A percentile compares a stretch with the other conserved stretches of the same genome.
These are phyloP conservation scores for Poeciliopsis turrubarensis DNA, from an alignment of 2,113 vertebrate species.

Conservation along the genomic window DNA sequence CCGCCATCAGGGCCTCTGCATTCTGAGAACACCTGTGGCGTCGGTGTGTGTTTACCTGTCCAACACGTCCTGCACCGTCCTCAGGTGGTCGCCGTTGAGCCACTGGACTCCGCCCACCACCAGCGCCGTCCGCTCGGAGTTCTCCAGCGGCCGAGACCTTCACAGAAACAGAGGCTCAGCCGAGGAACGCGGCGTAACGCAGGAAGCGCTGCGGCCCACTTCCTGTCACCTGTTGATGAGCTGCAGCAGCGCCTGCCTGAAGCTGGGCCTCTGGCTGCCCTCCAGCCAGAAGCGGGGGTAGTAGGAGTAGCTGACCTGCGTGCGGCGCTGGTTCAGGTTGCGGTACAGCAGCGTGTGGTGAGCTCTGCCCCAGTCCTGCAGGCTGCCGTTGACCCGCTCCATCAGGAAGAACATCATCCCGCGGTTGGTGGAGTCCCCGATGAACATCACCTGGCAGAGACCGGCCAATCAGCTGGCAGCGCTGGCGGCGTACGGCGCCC, in stretches of 20 bases:
- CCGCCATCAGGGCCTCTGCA: neutral
- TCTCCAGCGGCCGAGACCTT: slow-evolving; percentile 89
- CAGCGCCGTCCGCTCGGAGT: slow-evolving; percentile 87
- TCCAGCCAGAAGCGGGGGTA: slow-evolving; percentile 96
- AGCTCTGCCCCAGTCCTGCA: slow-evolving; percentile 91
- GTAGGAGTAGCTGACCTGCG: slow-evolving; percentile 90
- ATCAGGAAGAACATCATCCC: slow-evolving; percentile 98
- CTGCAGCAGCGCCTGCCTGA: slow-evolving; percentile 87
- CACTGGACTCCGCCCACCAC: slow-evolving; percentile 96
- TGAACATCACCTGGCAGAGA: slow-evolving; percentile 87
- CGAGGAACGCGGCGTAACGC: too few species aligned
- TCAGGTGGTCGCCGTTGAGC: slow-evolving; percentile 90
- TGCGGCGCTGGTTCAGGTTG: slow-evolving; percentile 87
- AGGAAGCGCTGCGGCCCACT: neutral
- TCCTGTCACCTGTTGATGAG: slow-evolving; percentile 87
- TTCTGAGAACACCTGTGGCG: neutral
- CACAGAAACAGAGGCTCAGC: neutral
- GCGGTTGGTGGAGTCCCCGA: slow-evolving; percentile 96
- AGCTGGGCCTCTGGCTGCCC: slow-evolving; percentile 83
- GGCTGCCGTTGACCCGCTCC: slow-evolving; percentile 89
- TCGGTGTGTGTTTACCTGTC: slow-evolving; percentile 79
- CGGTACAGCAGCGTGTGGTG: slow-evolving; percentile 87
- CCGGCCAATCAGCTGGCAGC: neutral
- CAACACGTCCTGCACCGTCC: slow-evolving; percentile 87
- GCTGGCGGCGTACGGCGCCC: neutral